These are phyloP conservation scores for Chrysogorgia sp. DNA, from an alignment of 92 coral and sea anemone species.

Conservation along the genomic window DNA sequence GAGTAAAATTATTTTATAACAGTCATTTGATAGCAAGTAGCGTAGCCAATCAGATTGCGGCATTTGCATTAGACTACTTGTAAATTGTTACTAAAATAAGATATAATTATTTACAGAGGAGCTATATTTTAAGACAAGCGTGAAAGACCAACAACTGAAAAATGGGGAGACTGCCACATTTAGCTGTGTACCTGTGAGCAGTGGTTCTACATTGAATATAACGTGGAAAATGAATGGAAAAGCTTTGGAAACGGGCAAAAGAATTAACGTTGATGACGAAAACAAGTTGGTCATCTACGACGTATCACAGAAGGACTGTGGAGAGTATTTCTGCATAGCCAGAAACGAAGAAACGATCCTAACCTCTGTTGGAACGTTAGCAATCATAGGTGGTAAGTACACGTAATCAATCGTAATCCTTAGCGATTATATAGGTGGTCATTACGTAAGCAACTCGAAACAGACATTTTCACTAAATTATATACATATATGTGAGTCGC, in stretches of 20 bases:
- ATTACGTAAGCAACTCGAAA: neutral
- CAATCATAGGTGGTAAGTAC: constrained; percentile 22
- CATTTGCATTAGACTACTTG: no score
- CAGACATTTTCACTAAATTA: neutral
- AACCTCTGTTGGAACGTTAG: constrained; percentile 16
- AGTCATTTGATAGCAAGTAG: no score
- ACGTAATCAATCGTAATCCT: no score
- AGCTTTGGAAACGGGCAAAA: neutral
- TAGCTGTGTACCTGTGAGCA: neutral
- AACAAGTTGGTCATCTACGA: neutral
- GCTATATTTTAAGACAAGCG: neutral
- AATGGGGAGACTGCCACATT: constrained; percentile 16
- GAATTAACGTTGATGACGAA: neutral
- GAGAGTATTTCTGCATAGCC: constrained; percentile 29
- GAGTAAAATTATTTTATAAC: no score
- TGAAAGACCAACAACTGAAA: neutral
- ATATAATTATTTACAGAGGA: constrained; percentile 7
- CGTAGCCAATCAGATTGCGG: no score
- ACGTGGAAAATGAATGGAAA: constrained; percentile 18
- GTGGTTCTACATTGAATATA: neutral
- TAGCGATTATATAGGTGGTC: neutral
- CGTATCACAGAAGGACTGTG: constrained; percentile 14
- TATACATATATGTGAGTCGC: no score
- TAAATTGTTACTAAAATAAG: neutral
- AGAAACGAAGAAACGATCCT: neutral